Conservation (phyloP, 2,113 vertebrate species). For the Murina feae region DNA sequence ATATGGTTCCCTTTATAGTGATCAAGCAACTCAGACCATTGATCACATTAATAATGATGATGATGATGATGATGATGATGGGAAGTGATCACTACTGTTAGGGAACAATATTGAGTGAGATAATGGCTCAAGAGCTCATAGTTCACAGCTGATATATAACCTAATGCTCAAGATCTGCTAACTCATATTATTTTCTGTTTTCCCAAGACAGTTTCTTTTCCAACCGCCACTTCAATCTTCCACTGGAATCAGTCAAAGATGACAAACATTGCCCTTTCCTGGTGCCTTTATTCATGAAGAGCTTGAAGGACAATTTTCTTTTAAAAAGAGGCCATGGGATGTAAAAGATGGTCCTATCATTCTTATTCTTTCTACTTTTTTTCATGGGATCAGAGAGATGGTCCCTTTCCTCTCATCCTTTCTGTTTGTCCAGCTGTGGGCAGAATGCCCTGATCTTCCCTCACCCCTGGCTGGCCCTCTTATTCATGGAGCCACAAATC, state of each 20-base stretch:
- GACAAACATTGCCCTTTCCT: neutral
- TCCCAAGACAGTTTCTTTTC: neutral
- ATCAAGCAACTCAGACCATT: neutral
- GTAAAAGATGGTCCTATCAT: neutral
- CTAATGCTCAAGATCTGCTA: no score
- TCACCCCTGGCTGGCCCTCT: neutral
- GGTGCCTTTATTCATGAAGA: neutral
- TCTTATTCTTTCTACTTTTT: neutral
- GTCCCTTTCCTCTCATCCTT: neutral
- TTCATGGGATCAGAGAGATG: neutral
- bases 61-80: neutral
- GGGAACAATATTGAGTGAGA: neutral
- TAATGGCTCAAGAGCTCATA: neutral
- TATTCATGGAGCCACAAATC: no score
- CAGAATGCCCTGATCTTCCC: neutral
- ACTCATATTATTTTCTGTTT: neutral
- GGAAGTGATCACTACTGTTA: neutral
- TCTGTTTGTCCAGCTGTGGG: neutral
- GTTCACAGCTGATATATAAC: no score
- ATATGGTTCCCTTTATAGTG: neutral
- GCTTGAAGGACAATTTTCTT: neutral
- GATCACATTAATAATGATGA: no score
- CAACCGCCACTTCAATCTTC: neutral
- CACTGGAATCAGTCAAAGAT: neutral
- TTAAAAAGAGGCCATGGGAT: neutral